Percentiles rank a stretch among this genome's conserved stretches.
Evolutionary conservation across 2,113 vertebrate species (phyloP).

Genomic region (Pimephales promelas): DNA sequence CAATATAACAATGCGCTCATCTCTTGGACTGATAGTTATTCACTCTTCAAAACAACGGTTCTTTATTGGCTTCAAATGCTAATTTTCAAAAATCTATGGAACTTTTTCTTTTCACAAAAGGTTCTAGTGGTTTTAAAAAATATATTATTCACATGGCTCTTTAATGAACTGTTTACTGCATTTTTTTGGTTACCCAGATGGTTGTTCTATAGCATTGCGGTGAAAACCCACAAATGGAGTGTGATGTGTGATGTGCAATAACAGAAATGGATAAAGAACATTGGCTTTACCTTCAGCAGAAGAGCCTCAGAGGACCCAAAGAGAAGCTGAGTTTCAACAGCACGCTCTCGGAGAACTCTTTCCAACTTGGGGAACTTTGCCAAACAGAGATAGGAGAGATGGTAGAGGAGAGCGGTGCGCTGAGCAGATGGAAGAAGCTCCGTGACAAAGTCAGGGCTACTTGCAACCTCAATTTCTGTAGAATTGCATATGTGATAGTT

Average conservation of each 20-base stretch:
- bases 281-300: conserved; percentile 21
- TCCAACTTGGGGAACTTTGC: conserved; percentile 27
- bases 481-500: neutral
- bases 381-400: conserved; percentile 24
- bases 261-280: neutral
- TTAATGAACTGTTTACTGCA: too few relatives aligned
- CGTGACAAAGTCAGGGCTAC: neutral
- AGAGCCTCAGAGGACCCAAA: conserved; percentile 35
- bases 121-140: too few relatives aligned
- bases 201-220: too few relatives aligned
- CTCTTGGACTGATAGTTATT: too few relatives aligned
- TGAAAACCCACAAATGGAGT: neutral
- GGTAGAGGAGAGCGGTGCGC: conserved; percentile 23
- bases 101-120: too few relatives aligned
- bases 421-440: conserved; percentile 26
- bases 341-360: conserved; percentile 5
- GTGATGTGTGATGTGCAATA: neutral
- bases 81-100: too few relatives aligned
- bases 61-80: too few relatives aligned
- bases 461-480: neutral
- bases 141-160: neutral
- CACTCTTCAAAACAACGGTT: too few relatives aligned
- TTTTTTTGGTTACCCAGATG: too few relatives aligned
- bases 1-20: too few relatives aligned
- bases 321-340: conserved; percentile 37